These are phyloP conservation scores for Agonopterix heracliana DNA, from an alignment of 2,888 invertebrate species.

Conservation along the genomic window DNA sequence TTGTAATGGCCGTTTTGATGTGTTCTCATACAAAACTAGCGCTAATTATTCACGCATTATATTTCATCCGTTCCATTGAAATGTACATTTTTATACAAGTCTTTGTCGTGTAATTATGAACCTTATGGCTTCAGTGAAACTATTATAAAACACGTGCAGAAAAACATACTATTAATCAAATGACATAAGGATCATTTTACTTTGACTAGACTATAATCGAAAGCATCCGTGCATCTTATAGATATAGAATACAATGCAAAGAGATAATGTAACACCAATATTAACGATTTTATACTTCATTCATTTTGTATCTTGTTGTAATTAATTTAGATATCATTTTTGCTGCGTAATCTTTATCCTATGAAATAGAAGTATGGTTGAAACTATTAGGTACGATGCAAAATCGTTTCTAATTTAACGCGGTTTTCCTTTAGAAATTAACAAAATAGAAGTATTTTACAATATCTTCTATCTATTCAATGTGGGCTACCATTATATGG, in stretches of 20 bases:
- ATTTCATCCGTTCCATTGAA: slow-evolving; percentile 61
- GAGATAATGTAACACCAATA: slow-evolving; percentile 44
- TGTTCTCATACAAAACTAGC: slow-evolving; percentile 41
- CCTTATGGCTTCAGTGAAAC: too few relatives aligned
- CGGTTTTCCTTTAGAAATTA: neutral
- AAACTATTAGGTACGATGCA: neutral
- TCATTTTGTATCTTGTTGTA: slow-evolving; percentile 22
- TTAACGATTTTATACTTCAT: slow-evolving; percentile 28
- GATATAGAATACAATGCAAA: slow-evolving; percentile 14
- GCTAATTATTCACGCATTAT: slow-evolving; percentile 43
- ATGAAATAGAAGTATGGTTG: neutral
- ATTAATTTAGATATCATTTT: slow-evolving; percentile 10
- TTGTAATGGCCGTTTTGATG: slow-evolving; percentile 29
- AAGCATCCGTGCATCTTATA: slow-evolving; percentile 46
- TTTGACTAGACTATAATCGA: slow-evolving; percentile 24
- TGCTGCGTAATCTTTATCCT: slow-evolving; percentile 9
- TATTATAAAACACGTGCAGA: neutral
- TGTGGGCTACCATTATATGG: too few relatives aligned
- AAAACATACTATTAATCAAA: neutral
- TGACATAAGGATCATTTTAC: slow-evolving; percentile 2
- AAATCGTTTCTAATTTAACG: neutral
- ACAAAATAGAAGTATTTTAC: neutral
- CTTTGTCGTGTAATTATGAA: neutral
- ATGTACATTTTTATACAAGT: slow-evolving; percentile 24
- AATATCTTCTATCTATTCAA: too few relatives aligned